phyloP scores from a whole-genome alignment of 2,113 vertebrate genomes.

The Rhynchopsitta pachyrhyncha region DNA sequence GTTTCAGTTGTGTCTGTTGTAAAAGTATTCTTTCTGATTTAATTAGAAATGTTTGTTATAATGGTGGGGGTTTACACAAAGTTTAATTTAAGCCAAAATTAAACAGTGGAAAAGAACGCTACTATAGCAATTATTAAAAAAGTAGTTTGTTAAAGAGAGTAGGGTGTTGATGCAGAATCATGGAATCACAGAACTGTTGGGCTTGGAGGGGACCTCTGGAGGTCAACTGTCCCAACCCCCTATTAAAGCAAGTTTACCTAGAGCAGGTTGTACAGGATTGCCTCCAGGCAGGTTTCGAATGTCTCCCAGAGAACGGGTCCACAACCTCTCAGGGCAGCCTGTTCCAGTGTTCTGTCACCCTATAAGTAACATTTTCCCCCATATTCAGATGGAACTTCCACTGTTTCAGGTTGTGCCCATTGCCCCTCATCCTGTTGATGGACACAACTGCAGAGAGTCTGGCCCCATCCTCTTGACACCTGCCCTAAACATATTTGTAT shows the following conservation, averaged over 20 bases:
- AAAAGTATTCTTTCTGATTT: slow-evolving; percentile 19
- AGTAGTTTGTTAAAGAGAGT: not conserved
- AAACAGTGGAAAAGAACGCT: not conserved
- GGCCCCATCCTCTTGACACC: not conserved
- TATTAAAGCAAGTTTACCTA: not conserved
- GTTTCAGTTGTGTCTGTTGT: not conserved
- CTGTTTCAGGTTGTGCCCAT: not conserved
- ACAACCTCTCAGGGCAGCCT: not conserved
- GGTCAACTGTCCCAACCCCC: not conserved
- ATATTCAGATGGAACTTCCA: not conserved
- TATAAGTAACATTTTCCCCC: not conserved
- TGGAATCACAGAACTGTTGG: not conserved
- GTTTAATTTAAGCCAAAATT: slow-evolving; percentile 20
- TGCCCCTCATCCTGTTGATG: not conserved
- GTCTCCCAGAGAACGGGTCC: not conserved
- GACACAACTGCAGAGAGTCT: not conserved
- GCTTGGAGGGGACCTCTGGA: not conserved
- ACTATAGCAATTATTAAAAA: not conserved
- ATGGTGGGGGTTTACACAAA: not conserved
- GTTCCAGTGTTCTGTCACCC: not conserved
- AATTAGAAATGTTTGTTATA: slow-evolving; percentile 54
- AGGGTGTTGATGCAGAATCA: not conserved
- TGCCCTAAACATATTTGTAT: not conserved
- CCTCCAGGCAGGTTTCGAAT: not conserved
- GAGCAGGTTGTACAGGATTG: not conserved